Conservation (phyloP, 2,113 vertebrate species). For the Brachyhypopomus gauderio region DNA sequence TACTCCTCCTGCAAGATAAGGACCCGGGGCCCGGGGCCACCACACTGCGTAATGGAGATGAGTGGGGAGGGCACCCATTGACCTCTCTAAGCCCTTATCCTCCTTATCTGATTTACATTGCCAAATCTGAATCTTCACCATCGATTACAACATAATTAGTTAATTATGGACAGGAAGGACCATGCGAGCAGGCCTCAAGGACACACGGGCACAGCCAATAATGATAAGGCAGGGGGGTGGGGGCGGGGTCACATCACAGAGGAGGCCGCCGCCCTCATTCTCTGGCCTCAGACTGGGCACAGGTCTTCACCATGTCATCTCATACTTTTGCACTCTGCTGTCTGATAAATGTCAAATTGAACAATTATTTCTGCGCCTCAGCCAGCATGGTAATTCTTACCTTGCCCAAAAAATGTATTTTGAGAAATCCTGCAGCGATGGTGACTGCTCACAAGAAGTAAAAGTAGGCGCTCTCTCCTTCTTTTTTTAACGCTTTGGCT, state of each 20-base stretch:
- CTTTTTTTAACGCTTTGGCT: slow-evolving; percentile 38
- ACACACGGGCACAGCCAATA: slow-evolving; percentile 35
- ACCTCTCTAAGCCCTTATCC: slow-evolving; percentile 74
- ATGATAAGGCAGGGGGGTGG: slow-evolving; percentile 44
- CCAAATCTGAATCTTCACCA: slow-evolving; percentile 82
- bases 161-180: slow-evolving; percentile 77
- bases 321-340: not conserved
- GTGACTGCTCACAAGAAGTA: slow-evolving; percentile 11
- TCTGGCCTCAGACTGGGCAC: not conserved
- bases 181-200: slow-evolving; percentile 59
- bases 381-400: no score
- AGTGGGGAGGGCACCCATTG: slow-evolving; percentile 72
- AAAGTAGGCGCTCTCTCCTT: not conserved
- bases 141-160: slow-evolving; percentile 86
- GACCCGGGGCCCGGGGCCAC: slow-evolving; percentile 46
- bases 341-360: not conserved
- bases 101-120: slow-evolving; percentile 84
- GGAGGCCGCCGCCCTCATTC: not conserved
- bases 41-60: slow-evolving; percentile 71
- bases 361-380: not conserved
- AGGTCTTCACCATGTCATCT: not conserved
- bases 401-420: no score
- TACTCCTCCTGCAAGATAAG: slow-evolving; percentile 63
- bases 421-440: not conserved
- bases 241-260: slow-evolving; percentile 3